Evolutionary conservation across 2,113 vertebrate species (phyloP), one percentile per base, ranked within the genome.

Genomic region (Callipepla californica): DNA sequence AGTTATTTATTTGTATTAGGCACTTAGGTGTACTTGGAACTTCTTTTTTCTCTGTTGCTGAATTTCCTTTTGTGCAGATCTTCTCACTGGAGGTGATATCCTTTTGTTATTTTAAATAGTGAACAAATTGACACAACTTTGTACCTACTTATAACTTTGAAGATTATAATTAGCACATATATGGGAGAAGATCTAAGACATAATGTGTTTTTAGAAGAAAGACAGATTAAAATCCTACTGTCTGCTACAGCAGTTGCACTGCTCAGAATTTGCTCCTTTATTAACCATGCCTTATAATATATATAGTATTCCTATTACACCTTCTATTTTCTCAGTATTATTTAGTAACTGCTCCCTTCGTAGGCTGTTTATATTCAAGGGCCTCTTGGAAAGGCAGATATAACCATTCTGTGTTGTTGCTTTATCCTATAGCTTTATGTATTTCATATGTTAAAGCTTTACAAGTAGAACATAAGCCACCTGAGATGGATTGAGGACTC

Each of bases 301-400:
- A 50, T 50, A 50, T 50, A 25, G 17, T 45, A 19, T 18, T 95
- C 95, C 87, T 92, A 88, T 97, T 97, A 95, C 93, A 96, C 95
- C 93, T 97, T 91, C 74, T 70, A 51, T 98, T 97, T 97, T 93
- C 92, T 93, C 95, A 81, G 80, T 97, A 97, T 97, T 97, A 97
- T 97, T 97, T 94, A 97, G 95, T 97, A 98, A 97, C 96, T 97
- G 80, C 14, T 91, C 25, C 67, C 19, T 70, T 80, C 48, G 17
- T 62, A 38, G 11, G 19, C 36, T 25, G 26, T 36, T 67, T 9
- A 18, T 26, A 55, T 34, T 66, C 36, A 50, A 42, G 36, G n/a
- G 53, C 58, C 11, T 59, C 30, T 40, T n/a, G n/a, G 69, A 74
- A 75, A 67, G 94, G 96, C 97, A 97, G 95, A 96, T 87, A 19